Base-by-base conservation (phyloP, 2,888 invertebrate genomes). In the Sthenelais limicola region DNA sequence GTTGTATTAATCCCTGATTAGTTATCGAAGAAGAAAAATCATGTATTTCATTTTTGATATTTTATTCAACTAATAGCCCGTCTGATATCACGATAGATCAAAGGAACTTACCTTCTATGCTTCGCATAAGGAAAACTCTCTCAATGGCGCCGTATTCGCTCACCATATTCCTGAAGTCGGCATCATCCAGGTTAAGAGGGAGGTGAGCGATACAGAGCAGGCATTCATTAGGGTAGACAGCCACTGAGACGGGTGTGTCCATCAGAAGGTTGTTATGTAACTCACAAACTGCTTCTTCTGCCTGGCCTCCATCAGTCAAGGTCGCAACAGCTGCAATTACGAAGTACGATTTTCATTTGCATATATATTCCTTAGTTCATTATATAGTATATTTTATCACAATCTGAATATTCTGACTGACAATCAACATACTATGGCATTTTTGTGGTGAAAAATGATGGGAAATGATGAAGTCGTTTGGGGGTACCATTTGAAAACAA, bases 121-220 rank as follows among this genome's bases (percentile, higher is more conserved):
- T 87, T 78, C 82, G 84, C 88, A 90, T 89, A 43, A 90, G 85
- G 81, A 90, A 90, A 75, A 88, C 86, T 72, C 88, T 87, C 32
- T 86, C 85, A 7, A 90, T 84, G 68, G 87, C 85, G 1, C 90
- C 90, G 77, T 87, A 89, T 70, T 85, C 81, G 5, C 84, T 78
- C 7, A 90, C 88, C 28, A 90, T 82, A n/a, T 84, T 82, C 12
- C 82, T 78, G 78, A 90, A 90, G 74, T 89, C 88, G 18, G 86
- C 84, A 69, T 90, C 89, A 0, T 86, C 86, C 80, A 87, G 87
- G 72, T 83, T 79, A 2, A 84, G 80, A 0, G 90, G 90, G 43
- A 90, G 83, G 43, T 90, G 85, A 1, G 89, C 89, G 4, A 90
- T 85, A 80, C 90, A 90, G 21, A 90, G 83, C 76, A 90, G 83